These are phyloP conservation scores for Typhlichthys eigenmanni DNA, from an alignment of 2,797 vertebrate genomes.

Conservation along the genomic window DNA sequence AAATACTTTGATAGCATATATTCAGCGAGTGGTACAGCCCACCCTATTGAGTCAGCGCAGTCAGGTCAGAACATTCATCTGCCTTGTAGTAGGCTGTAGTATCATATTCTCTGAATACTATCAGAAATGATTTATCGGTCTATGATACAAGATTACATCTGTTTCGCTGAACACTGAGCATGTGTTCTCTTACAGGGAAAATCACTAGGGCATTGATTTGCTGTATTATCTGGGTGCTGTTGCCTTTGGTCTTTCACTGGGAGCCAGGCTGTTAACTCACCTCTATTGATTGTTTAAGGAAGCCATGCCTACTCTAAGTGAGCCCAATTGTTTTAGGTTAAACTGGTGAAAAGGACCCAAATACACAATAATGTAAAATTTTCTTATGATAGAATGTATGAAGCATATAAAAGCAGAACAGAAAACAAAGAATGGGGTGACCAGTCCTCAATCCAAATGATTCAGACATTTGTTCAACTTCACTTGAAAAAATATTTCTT, in stretches of 20 bases:
- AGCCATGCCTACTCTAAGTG: neutral
- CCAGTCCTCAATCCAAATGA: too few relatives aligned
- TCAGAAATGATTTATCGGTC: conserved; percentile 8
- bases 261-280: conserved; percentile 49
- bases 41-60: too few relatives aligned
- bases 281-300: conserved; percentile 54
- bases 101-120: conserved; percentile 23
- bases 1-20: too few relatives aligned
- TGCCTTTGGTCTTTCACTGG: conserved; percentile 35
- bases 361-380: conserved; percentile 7
- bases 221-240: conserved; percentile 38
- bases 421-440: too few relatives aligned
- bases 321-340: neutral
- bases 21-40: too few relatives aligned
- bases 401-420: too few relatives aligned
- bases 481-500: too few relatives aligned
- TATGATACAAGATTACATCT: conserved; percentile 25
- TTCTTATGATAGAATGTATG: conserved; percentile 8
- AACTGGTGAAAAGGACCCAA: neutral
- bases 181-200: conserved; percentile 58
- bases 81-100: neutral
- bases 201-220: conserved; percentile 64
- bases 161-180: conserved; percentile 48
- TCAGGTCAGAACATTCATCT: neutral
- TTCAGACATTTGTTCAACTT: too few relatives aligned